phyloP scores from a whole-genome alignment of 2,888 invertebrate species.

The Pterostichus madidus region DNA sequence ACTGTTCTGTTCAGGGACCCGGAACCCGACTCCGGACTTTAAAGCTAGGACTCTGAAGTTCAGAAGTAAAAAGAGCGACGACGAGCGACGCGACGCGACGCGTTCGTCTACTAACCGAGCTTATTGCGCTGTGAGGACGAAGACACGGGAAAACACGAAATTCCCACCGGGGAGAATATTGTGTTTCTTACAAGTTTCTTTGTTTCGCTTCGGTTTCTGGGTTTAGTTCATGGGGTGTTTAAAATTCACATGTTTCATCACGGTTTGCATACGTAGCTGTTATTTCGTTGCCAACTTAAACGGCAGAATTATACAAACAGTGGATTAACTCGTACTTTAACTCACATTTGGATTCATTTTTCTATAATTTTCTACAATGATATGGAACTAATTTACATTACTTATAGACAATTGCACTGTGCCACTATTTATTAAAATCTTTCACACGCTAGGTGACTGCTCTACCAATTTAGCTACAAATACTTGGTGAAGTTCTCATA shows the following conservation, averaged over 20 bases:
- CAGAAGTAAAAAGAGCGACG: background rate
- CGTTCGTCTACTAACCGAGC: constrained; percentile 42
- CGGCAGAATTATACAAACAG: too few relatives aligned
- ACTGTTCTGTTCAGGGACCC: constrained; percentile 37
- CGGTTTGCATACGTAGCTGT: background rate
- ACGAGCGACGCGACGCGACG: background rate
- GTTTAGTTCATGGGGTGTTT: background rate
- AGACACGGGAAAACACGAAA: background rate
- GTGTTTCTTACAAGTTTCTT: constrained; percentile 49
- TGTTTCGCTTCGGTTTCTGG: constrained; percentile 10
- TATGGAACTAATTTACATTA: too few relatives aligned
- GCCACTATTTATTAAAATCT: too few relatives aligned
- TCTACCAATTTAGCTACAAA: too few relatives aligned
- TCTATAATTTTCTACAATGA: too few relatives aligned
- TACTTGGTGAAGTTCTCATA: too few relatives aligned
- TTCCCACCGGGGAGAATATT: constrained; percentile 17
- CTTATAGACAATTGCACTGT: too few relatives aligned
- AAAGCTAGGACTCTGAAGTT: background rate
- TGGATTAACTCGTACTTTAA: too few relatives aligned
- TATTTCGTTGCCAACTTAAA: too few relatives aligned
- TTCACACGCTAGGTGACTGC: too few relatives aligned
- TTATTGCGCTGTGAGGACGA: constrained; percentile 33
- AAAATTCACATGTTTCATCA: constrained; percentile 31
- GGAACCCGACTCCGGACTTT: constrained; percentile 36
- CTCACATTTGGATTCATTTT: too few relatives aligned